Evolutionary conservation across 2,797 vertebrate genomes (phyloP).

Genomic region (Podarcis lilfordi): DNA sequence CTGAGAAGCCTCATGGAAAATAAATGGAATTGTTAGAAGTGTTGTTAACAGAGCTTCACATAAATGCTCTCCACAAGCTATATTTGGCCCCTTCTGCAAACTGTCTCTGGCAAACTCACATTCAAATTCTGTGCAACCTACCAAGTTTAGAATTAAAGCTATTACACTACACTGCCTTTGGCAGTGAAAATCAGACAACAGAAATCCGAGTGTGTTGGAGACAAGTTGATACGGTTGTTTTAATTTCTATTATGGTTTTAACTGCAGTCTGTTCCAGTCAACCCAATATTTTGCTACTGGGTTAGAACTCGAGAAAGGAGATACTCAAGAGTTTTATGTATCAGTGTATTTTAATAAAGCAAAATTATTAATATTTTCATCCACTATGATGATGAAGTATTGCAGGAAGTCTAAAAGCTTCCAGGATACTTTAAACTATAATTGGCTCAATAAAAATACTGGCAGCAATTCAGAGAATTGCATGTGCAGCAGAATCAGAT

Average conservation of each 20-base stretch:
- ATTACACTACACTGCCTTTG: conserved; percentile 44
- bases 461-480: background rate
- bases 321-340: background rate
- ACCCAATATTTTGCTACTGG: background rate
- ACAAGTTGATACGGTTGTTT: background rate
- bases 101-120: background rate
- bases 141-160: conserved; percentile 27
- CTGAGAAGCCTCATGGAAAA: background rate
- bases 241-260: background rate
- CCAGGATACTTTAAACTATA: background rate
- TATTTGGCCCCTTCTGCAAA: background rate
- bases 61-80: background rate
- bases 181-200: conserved; percentile 41
- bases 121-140: background rate
- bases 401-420: background rate
- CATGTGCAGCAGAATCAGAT: background rate
- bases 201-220: accelerated
- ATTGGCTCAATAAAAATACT: background rate
- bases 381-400: background rate
- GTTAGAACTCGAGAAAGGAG: background rate
- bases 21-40: background rate
- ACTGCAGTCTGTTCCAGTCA: background rate
- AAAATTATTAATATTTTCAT: background rate
- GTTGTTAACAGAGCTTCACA: conserved; percentile 50
- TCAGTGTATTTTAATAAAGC: background rate